Evolutionary conservation across 2,888 invertebrate genomes (phyloP), one percentile per base, ranked within the genome.

Genomic region (Myopa tessellatipennis): DNA sequence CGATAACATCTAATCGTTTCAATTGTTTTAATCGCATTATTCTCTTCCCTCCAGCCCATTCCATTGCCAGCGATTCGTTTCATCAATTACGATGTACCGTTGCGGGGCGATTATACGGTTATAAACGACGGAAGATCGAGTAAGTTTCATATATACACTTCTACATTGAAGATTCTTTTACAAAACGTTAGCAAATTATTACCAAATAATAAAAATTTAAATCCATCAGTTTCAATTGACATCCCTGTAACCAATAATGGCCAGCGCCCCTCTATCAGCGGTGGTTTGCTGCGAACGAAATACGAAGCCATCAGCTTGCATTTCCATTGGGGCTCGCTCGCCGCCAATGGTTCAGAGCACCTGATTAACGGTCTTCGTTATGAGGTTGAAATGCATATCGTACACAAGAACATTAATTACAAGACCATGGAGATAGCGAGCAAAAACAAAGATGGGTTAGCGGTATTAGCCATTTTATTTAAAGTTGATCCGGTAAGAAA

Each of bases 251-350:
- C 85, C 8, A 67, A 65, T 1, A 85, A 85, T 67, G 83, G 83
- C 0, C 63, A 79, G 0, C 82, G 75, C 0, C 87, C 88, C 0
- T 84, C 68, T 16, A 82, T 88, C 16, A 81, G 76, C 0, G 85
- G 86, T 1, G 86, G 86, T 3, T 40, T 82, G 4, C 74, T 85
- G 4, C 78, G 52, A 2, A 82, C 80, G 5, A 75, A 65, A 12
- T 88, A 83, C 76, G 85, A 83, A 50, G 85, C 87, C 0, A 79
- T 83, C 2, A 77, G 78, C 4, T 38, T 88, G 0, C 88, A 88
- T 50, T 95, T 95, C 87, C 95, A 95, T 87, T 95, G 95, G 95
- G 89, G 92, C 5, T 91, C 91, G 80, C 91, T 91, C 84, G 92
- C 92, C 87, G 91, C 92, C 85, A 90, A 91, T 16, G 95, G 95